phyloP scores from a whole-genome alignment of 2,888 invertebrate genomes.

The Drepana falcataria region DNA sequence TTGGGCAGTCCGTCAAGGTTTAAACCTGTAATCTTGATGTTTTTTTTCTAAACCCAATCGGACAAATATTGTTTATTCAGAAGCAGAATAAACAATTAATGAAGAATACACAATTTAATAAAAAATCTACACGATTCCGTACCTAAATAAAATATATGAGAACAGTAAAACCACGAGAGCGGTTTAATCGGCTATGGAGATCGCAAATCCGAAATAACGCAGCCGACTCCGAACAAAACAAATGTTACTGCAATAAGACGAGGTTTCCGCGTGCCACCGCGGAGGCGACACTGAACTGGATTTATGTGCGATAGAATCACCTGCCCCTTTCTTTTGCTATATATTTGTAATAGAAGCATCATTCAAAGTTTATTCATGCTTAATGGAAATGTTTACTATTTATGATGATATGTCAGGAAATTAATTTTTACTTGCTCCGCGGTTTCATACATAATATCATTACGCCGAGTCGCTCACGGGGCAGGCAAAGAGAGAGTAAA shows the following conservation, averaged over 20 bases:
- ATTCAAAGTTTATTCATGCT: constrained; percentile 31
- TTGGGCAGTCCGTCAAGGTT: too few relatives aligned
- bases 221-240: constrained; percentile 56
- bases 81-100: too few relatives aligned
- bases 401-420: background rate
- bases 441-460: too few relatives aligned
- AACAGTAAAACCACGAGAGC: constrained; percentile 12
- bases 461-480: too few relatives aligned
- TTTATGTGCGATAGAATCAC: constrained; percentile 60
- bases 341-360: constrained; percentile 31
- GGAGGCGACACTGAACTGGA: constrained; percentile 46
- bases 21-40: too few relatives aligned
- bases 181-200: constrained; percentile 37
- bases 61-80: too few relatives aligned
- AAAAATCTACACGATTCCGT: constrained; percentile 1
- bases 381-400: constrained; percentile 1
- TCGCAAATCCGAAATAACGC: constrained; percentile 64
- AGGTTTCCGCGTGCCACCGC: constrained; percentile 66
- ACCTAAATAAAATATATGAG: constrained; percentile 8
- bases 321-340: constrained; percentile 41
- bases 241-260: constrained; percentile 66
- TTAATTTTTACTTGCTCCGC: too few relatives aligned
- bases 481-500: too few relatives aligned
- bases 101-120: constrained; percentile 4
- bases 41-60: too few relatives aligned